A percentile compares a stretch with the other conserved stretches of the same genome.
Evolutionary conservation across 2,113 vertebrate species (phyloP).

Genomic region (Heteronetta atricapilla): DNA sequence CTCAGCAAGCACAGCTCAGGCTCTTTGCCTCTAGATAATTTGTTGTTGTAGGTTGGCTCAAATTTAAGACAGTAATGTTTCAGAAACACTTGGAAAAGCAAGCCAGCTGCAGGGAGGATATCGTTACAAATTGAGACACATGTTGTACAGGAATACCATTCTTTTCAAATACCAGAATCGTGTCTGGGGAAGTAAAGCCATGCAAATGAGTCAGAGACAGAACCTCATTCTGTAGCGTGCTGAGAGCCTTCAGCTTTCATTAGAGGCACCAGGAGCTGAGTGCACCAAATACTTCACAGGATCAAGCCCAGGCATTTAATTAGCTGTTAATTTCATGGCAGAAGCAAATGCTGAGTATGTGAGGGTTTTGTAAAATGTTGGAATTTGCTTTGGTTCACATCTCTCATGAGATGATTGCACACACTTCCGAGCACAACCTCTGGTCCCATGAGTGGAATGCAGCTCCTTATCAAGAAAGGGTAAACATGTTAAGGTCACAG

Average conservation of each 20-base stretch:
- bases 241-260: background rate
- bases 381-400: background rate
- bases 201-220: conserved; percentile 45
- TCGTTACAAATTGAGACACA: conserved; percentile 77
- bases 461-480: conserved; percentile 16
- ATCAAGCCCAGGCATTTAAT: conserved; percentile 46
- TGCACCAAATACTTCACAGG: background rate
- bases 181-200: conserved; percentile 65
- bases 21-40: conserved; percentile 69
- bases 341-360: conserved; percentile 34
- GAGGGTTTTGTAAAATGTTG: conserved; percentile 36
- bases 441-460: background rate
- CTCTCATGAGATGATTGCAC: conserved; percentile 22
- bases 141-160: conserved; percentile 72
- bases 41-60: conserved; percentile 72
- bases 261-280: background rate
- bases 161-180: conserved; percentile 71
- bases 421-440: background rate
- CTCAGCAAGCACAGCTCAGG: conserved; percentile 56
- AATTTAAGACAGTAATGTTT: conserved; percentile 75
- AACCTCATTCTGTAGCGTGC: background rate
- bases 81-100: conserved; percentile 73
- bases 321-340: conserved; percentile 18
- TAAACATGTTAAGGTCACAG: background rate
- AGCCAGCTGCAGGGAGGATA: conserved; percentile 76